Evolutionary conservation across 2,888 invertebrate genomes (phyloP), one percentile per base, ranked within the genome.

Genomic region (Drosophila greeni): DNA sequence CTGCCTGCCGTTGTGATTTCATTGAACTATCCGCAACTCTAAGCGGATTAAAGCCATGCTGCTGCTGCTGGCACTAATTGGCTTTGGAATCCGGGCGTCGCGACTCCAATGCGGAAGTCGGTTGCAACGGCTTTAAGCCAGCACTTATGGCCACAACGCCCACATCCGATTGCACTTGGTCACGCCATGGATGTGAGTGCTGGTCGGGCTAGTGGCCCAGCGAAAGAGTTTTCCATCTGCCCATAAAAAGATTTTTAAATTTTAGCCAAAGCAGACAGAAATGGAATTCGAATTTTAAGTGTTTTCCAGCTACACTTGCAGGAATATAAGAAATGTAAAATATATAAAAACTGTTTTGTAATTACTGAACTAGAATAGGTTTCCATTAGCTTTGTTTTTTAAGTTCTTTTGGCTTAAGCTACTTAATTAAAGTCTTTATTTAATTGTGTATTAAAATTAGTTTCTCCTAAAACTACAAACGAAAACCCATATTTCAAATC

Each of bases 81-180:
- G 66, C 52, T 79, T 74, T 59, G 54, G 37, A 60, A 48, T 58
- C 33, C 56, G 64, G 60, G 45, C 62, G 48, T 31, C 45, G 49
- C 51, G 18, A 54, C 51, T 49, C 33, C 57, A 48, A 66, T 59
- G 69, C 74, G 72, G 68, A 76, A 79, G 68, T 72, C 34, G 43
- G 12, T 24, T 36, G 52, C 24, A 59, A 45, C 47, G 40, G 51
- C 66, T 49, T 56, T 51, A 47, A 56, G 54, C 45, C 39, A 24
- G 57, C 55, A 61, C 40, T 81, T 75, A 65, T 56, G 60, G n/a
- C 56, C 57, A 24, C 52, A 65, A 53, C 51, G 26, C 40, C 48
- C 52, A 65, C 55, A 65, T 73, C 71, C 72, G 72, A 82, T 66
- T 73, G 66, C 66, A 67, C 24, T 48, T 54, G 59, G 75, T 74